Evolutionary conservation across 2,888 invertebrate species (phyloP).

Genomic region (Choristoneura rosaceana): DNA sequence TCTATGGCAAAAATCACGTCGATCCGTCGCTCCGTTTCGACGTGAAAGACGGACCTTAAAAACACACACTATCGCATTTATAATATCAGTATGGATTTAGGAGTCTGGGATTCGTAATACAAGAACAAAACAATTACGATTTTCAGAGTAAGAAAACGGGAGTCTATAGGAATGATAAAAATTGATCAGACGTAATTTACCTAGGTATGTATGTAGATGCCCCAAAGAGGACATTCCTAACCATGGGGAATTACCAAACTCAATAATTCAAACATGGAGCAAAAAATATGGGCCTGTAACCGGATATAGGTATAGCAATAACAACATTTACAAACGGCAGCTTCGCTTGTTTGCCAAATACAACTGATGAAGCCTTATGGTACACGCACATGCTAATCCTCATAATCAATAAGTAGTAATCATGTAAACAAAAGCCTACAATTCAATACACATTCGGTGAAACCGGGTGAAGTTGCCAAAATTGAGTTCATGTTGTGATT

Average conservation of each 20-base stretch:
- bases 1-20: too few relatives aligned
- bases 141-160: too few relatives aligned
- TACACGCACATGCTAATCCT: slow-evolving; percentile 1
- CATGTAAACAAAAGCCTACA: neutral
- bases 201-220: neutral
- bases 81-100: too few relatives aligned
- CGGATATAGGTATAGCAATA: slow-evolving; percentile 3
- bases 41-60: too few relatives aligned
- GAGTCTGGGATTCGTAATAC: too few relatives aligned
- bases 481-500: neutral
- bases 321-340: slow-evolving; percentile 4
- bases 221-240: neutral
- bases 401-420: slow-evolving; percentile 8
- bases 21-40: too few relatives aligned
- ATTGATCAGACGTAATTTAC: too few relatives aligned
- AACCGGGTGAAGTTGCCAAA: neutral
- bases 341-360: slow-evolving; percentile 9
- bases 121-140: too few relatives aligned
- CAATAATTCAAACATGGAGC: slow-evolving; percentile 1
- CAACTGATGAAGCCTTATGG: slow-evolving; percentile 10
- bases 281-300: neutral
- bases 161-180: too few relatives aligned
- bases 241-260: neutral
- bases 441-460: neutral
- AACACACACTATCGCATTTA: too few relatives aligned